Percentiles rank a stretch among this genome's conserved stretches.
phyloP scores from a whole-genome alignment of 2,888 invertebrate species.

The Oligia fasciuncula region DNA sequence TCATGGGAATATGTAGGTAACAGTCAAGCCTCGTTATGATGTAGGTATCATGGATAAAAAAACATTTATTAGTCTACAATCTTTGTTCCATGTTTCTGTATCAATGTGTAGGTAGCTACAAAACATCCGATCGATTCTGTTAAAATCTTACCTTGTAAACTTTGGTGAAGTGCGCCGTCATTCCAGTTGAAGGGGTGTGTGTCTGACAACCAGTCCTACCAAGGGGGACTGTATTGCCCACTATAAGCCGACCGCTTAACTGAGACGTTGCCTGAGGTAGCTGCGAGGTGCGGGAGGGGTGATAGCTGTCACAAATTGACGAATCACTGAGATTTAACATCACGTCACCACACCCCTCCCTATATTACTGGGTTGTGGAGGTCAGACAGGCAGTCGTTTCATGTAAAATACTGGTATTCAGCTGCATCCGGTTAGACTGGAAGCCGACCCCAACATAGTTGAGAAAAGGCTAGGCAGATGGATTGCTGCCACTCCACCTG shows the following conservation, averaged over 20 bases:
- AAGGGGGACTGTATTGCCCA: not conserved
- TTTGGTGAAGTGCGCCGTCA: not conserved
- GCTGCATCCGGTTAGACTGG: not conserved
- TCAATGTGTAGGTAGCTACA: not conserved
- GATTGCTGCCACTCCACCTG: not conserved
- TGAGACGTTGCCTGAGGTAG: no score
- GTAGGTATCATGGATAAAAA: not conserved
- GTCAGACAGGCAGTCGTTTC: no score
- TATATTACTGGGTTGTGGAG: no score
- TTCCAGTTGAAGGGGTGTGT: not conserved
- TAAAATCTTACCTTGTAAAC: not conserved
- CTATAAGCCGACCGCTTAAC: no score
- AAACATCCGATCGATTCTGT: not conserved
- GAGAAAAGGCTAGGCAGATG: not conserved
- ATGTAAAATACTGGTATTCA: not conserved
- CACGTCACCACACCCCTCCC: no score
- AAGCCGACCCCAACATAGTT: not conserved
- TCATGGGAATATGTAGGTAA: not conserved
- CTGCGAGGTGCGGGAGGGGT: no score
- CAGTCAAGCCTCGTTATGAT: not conserved
- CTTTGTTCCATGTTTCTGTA: not conserved
- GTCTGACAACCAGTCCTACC: not conserved
- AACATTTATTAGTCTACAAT: not conserved
- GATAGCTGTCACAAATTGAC: no score
- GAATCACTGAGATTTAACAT: no score